These are phyloP conservation scores for Drosophila austrosaltans DNA, from an alignment of 2,888 invertebrate genomes.

Conservation along the genomic window DNA sequence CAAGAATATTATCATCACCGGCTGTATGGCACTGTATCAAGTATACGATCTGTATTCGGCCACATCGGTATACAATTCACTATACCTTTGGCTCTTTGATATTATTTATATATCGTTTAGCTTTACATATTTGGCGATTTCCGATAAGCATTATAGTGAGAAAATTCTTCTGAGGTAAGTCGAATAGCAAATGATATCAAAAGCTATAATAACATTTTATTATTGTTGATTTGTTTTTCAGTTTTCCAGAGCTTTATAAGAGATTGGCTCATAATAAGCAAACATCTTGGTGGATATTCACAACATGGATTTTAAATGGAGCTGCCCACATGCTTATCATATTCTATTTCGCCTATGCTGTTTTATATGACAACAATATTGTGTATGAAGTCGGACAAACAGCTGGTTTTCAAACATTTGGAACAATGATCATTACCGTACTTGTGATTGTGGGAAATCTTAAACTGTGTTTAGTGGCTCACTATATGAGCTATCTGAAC, in stretches of 20 bases:
- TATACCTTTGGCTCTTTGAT: constrained; percentile 90
- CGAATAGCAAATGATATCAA: background rate
- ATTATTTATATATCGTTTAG: constrained; percentile 89
- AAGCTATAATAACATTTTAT: background rate
- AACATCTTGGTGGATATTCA: constrained; percentile 86
- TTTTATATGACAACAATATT: constrained; percentile 83
- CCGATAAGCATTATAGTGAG: constrained; percentile 88
- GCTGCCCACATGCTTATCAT: constrained; percentile 87
- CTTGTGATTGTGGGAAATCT: constrained; percentile 85
- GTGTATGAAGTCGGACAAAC: constrained; percentile 84
- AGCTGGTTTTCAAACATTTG: constrained; percentile 85
- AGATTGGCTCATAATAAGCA: constrained; percentile 86
- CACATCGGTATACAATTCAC: constrained; percentile 88
- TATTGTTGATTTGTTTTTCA: constrained; percentile 75
- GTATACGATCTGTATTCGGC: constrained; percentile 85
- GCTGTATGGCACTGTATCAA: constrained; percentile 85
- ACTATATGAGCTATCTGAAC: constrained; percentile 85
- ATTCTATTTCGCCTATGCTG: constrained; percentile 84
- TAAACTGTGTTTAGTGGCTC: constrained; percentile 86
- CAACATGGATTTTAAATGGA: constrained; percentile 86
- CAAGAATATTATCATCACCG: constrained; percentile 91
- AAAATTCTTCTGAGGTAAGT: constrained; percentile 84
- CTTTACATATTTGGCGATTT: constrained; percentile 88
- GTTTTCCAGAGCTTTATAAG: constrained; percentile 88
- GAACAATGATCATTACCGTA: constrained; percentile 85